These are phyloP conservation scores for Nyctalus aviator DNA, from an alignment of 2,797 vertebrate genomes.

Conservation along the genomic window DNA sequence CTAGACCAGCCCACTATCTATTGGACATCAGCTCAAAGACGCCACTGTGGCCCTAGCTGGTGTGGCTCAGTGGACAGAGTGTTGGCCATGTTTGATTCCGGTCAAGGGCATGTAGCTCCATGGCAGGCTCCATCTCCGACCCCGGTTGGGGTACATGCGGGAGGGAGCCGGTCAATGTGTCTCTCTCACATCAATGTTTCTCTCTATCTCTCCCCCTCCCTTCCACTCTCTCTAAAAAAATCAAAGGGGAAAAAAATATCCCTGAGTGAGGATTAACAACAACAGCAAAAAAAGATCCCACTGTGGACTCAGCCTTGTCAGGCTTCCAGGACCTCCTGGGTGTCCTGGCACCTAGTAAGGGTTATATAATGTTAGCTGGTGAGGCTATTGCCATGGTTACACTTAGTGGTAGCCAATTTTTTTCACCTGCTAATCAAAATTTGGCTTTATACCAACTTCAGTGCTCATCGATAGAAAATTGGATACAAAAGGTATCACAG, in stretches of 20 bases:
- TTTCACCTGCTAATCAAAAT: slow-evolving; percentile 7
- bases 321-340: background rate
- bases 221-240: too few relatives aligned
- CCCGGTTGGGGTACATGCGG: too few relatives aligned
- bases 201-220: too few relatives aligned
- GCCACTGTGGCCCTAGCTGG: too few relatives aligned
- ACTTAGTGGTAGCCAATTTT: background rate
- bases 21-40: background rate
- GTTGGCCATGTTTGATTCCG: too few relatives aligned
- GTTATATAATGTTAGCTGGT: background rate
- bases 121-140: too few relatives aligned
- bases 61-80: too few relatives aligned
- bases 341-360: background rate
- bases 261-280: too few relatives aligned
- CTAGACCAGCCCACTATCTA: background rate
- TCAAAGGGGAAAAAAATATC: too few relatives aligned
- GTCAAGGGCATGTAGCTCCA: too few relatives aligned
- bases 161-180: too few relatives aligned
- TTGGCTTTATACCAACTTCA: background rate
- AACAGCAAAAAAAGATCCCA: background rate
- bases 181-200: too few relatives aligned
- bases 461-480: background rate
- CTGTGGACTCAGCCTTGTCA: background rate
- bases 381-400: background rate
- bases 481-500: background rate